Base-by-base conservation (phyloP, 2,113 vertebrate genomes). In the Microcebus tavaratra region DNA sequence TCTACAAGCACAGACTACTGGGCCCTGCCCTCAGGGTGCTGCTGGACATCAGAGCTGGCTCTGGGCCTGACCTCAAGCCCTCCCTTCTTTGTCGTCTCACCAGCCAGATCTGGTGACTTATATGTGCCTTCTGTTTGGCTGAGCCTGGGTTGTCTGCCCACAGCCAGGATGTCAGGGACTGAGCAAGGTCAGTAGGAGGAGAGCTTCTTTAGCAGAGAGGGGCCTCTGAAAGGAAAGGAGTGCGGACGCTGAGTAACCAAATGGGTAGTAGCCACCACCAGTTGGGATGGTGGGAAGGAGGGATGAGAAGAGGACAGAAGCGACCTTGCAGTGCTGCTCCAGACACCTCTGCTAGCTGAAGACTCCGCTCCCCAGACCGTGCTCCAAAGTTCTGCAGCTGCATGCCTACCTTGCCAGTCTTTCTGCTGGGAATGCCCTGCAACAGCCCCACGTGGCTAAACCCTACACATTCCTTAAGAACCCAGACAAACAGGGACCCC, bases 161-260 rank as follows among this genome's bases (percentile, higher is more conserved):
- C 21, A 85, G 4, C 25, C 4, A 17, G 75, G 14, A 6, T n/a
- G 39, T 12, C 34, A 82, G 11, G 12, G 15, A 25, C 36, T 8
- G 15, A 20, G 23, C 8, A 88, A 68, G 14, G 34, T 4, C 50
- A 81, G 8, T 29, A 25, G 17, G 27, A 20, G 45, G 57, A 45
- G 2, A 15, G 4, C 14, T 3, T 65, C 25, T 39, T 70, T 0
- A 6, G 17, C 13, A 34, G 17, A 63, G 34, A 45, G 0, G 10
- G 31, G 34, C 23, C 12, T 94, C n/a, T 29, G 29, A 39, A 0
- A 55, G 61, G 11, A 90, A 61, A 29, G 2, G 9, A 21, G 9
- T 48, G 39, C 68, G 55, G 75, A 20, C 2, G 20, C 29, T 42
- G 23, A 31, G 9, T 9, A 57, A 50, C 12, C 20, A 36, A 18